Conservation (phyloP, 2,797 vertebrate species). For the Microcaecilia unicolor region DNA sequence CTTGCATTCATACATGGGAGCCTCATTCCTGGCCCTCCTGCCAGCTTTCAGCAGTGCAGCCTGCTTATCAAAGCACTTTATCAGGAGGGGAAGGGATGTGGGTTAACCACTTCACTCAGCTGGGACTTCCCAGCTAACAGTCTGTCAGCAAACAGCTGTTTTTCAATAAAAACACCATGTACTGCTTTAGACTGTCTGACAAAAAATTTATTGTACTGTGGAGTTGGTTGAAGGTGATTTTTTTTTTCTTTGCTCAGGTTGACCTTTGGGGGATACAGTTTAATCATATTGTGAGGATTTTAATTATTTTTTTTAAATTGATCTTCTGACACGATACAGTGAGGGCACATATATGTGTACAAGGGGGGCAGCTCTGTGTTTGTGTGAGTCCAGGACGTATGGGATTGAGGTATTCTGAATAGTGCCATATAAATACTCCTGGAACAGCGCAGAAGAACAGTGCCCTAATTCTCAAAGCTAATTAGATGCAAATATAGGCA, state of each 20-base stretch:
- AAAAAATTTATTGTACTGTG: conserved; percentile 52
- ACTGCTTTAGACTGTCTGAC: conserved; percentile 42
- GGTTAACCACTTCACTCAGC: conserved; percentile 73
- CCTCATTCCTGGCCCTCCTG: conserved; percentile 58
- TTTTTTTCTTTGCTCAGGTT: too few species aligned
- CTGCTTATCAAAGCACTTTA: conserved; percentile 96
- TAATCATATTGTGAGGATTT: conserved; percentile 17
- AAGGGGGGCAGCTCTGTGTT: not conserved
- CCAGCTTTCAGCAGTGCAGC: conserved; percentile 60
- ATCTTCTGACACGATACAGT: conserved; percentile 1
- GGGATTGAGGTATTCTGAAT: too few species aligned
- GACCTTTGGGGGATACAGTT: conserved; percentile 21
- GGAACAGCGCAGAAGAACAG: too few species aligned
- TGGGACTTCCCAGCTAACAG: conserved; percentile 59
- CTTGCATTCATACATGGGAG: conserved; percentile 67
- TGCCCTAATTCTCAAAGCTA: too few species aligned
- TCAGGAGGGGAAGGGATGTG: conserved; percentile 84
- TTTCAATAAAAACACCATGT: conserved; percentile 61
- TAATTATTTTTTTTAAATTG: not conserved
- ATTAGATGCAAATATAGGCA: too few species aligned
- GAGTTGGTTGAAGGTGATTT: conserved; percentile 10
- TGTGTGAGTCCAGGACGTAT: too few species aligned
- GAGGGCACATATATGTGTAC: not conserved
- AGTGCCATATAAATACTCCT: too few species aligned
- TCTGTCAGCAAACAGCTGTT: conserved; percentile 85